Conservation (phyloP, 2,113 vertebrate genomes). For the Rousettus leschenaultii region DNA sequence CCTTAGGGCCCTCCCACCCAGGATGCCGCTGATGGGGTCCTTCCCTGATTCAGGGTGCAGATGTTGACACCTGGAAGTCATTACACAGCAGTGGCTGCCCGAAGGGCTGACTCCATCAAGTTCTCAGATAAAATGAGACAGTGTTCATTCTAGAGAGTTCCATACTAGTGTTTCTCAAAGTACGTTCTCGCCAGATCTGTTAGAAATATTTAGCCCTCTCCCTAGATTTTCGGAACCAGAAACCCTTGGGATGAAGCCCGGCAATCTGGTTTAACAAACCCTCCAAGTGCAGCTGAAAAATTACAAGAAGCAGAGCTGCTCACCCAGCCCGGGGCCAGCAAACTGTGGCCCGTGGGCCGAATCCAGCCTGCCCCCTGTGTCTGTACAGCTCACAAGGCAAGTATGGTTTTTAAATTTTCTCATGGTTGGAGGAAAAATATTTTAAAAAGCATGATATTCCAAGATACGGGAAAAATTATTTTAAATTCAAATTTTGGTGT, state of each 20-base stretch:
- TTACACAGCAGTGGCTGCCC: background rate
- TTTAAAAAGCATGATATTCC: background rate
- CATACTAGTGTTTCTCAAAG: background rate
- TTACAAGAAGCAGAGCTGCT: background rate
- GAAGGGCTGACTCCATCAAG: background rate
- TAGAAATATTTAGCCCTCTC: no score
- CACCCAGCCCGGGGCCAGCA: background rate
- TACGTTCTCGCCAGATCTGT: background rate
- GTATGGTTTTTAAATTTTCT: background rate
- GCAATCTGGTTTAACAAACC: background rate
- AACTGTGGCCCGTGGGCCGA: background rate
- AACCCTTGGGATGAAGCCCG: background rate
- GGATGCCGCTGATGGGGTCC: no score
- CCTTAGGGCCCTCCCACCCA: background rate
- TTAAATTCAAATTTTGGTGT: background rate
- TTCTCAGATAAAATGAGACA: background rate
- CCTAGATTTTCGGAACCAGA: background rate
- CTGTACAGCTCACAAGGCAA: background rate
- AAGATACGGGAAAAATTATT: background rate
- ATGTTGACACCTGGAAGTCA: background rate
- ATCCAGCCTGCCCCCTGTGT: background rate
- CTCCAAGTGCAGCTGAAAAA: background rate
- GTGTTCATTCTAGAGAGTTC: background rate
- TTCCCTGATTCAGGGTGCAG: background rate
- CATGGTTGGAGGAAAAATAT: background rate